Evolutionary conservation across 2,797 vertebrate genomes (phyloP), one percentile per base, ranked within the genome.

Genomic region (Rhinella marina): DNA sequence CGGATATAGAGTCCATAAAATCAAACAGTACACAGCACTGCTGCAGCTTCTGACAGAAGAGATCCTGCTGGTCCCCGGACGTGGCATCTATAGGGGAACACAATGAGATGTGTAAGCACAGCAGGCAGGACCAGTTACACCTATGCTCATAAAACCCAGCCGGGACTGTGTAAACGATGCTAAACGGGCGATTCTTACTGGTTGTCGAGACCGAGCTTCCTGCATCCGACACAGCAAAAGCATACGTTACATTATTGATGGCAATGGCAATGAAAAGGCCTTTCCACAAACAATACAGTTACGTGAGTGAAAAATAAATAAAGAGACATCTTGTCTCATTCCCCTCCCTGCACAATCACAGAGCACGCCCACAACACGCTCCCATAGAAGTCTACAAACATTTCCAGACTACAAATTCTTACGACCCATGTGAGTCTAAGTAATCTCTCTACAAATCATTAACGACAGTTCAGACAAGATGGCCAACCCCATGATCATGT

Each of bases 21-120:
- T 99, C 98, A 78, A 99, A 99, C 85, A 99, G 94, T 86, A 98
- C 89, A 90, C 98, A 99, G 93, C 98, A 99, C 93, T 99, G 98
- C 92, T 98, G 97, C 87, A 99, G 93, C 92, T 99, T 99, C 95
- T 98, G 97, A 90, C 95, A 96, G 92, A 99, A 99, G 85, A 99
- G 96, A 82, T 98, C 96, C 90, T 98, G 97, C 93, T 99, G 97
- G 90, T 99, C 98, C 81, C 96, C 95, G 90, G 97, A 96, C 48
- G 97, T 94, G 57, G 97, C 97, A 95, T 99, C 98, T 99, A 93
- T 93, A 89, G 70, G 92, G 70, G 85, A 90, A 68, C 48, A 83
- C 73, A 52, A 25, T 10, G 52, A 57, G 52, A 9, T 27, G 81
- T 27, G 81, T 54, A 16, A 82, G 41, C 14, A 17, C 25, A 14